These are phyloP conservation scores for Rhegmatorhina hoffmannsi DNA, from an alignment of 2,113 vertebrate genomes.

Conservation along the genomic window DNA sequence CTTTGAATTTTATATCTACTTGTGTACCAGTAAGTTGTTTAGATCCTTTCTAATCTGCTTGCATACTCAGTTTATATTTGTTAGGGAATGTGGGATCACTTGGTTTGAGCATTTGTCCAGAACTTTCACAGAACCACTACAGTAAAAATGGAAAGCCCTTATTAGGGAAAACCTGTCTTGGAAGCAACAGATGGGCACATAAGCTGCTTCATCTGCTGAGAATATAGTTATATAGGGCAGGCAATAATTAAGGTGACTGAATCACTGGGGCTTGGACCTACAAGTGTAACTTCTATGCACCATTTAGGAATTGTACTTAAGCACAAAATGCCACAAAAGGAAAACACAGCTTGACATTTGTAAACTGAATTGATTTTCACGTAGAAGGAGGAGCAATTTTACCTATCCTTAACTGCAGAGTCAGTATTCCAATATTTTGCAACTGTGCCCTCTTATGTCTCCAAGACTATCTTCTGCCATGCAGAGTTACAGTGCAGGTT, in stretches of 20 bases:
- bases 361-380: slow-evolving; percentile 7
- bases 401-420: not conserved
- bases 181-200: not conserved
- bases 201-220: not conserved
- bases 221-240: not conserved
- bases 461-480: not conserved
- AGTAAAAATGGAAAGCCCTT: not conserved
- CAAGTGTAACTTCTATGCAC: not conserved
- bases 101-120: not conserved
- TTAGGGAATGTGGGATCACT: not conserved
- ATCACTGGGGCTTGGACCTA: not conserved
- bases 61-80: not conserved
- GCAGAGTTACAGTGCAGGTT: not conserved
- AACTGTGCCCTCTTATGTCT: not conserved
- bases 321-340: not conserved
- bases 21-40: not conserved
- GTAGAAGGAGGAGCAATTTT: not conserved
- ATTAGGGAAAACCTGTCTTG: not conserved
- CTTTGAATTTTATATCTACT: not conserved
- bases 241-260: not conserved
- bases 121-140: not conserved
- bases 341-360: slow-evolving; percentile 8
- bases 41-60: not conserved
- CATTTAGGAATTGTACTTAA: not conserved
- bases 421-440: not conserved